Percentiles rank a stretch among this genome's conserved stretches.
Evolutionary conservation across 1,140 invertebrate species (phyloP).

Genomic region (Zaprionus vittiger): DNA sequence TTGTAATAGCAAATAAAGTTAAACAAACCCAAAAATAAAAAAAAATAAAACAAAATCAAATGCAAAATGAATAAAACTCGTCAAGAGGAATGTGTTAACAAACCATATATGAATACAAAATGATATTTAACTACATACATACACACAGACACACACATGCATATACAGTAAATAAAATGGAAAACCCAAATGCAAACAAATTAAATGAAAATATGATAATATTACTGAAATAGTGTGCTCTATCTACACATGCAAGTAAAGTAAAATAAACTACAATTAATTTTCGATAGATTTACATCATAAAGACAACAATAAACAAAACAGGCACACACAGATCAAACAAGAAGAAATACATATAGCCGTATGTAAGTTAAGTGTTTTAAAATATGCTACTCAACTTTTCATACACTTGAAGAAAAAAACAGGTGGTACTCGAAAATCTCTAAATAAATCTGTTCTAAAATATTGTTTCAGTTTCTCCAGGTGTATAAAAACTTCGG

Average conservation of each 20-base stretch:
- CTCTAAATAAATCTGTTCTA: too few species aligned
- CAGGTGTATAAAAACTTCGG: slow-evolving; percentile 21
- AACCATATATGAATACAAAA: slow-evolving; percentile 64
- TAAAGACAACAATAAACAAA: slow-evolving; percentile 33
- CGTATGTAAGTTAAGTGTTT: slow-evolving; percentile 25
- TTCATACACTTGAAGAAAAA: slow-evolving; percentile 1
- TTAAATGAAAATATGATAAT: slow-evolving; percentile 26
- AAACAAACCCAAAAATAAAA: slow-evolving; percentile 41
- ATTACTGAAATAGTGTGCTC: slow-evolving; percentile 13
- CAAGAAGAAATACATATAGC: not conserved
- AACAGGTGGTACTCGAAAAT: not conserved
- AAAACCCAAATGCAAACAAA: slow-evolving; percentile 35
- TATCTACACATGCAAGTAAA: slow-evolving; percentile 35
- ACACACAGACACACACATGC: slow-evolving; percentile 13
- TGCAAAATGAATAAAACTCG: slow-evolving; percentile 76
- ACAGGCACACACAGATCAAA: slow-evolving; percentile 19
- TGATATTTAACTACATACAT: slow-evolving; percentile 58
- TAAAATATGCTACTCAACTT: slow-evolving; percentile 3
- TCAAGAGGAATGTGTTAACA: slow-evolving; percentile 83
- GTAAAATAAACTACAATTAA: slow-evolving; percentile 60
- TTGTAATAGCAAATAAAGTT: slow-evolving; percentile 42
- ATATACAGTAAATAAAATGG: slow-evolving; percentile 50
- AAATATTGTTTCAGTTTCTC: not conserved
- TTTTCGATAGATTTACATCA: slow-evolving; percentile 82
- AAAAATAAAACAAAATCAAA: slow-evolving; percentile 48